Base-by-base conservation (phyloP, 2,888 invertebrate species). In the Meiosimyza platycephala region DNA sequence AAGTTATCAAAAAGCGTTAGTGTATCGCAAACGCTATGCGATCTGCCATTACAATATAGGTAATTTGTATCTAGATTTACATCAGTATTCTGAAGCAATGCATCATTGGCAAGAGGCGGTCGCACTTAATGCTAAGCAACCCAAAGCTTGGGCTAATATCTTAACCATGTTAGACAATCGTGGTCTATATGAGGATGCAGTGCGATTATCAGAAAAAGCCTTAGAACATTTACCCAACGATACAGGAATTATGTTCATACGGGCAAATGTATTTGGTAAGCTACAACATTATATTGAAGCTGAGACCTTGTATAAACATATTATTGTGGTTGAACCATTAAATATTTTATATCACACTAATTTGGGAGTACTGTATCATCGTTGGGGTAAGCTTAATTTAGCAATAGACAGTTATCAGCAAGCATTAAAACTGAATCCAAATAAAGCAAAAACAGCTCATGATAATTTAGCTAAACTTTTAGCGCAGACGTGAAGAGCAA, bases 41-140 rank as follows among this genome's bases (percentile, higher is more conserved):
- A 96, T 98, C 84, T 97, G 97, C 83, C 93, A 93, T 82, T 99
- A 97, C 84, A 99, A 99, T 88, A 90, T 99, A 79, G 98, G 98
- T 59, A 97, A 98, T 88, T 89, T 98, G 93, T 97, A 94, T 87
- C 88, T 98, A 76, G 95, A 95, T 80, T 89, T 91, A 82, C 92
- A 93, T 77, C 88, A 90, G 75, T 91, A 92, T 76, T 88, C 91
- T 3, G 90, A 92, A 74, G 98, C 99, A 0, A 87, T 95, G 78
- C 89, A 90, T 71, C 91, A 93, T 66, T 99, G 97, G 97, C 90
- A 91, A 79, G 92, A 93, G 84, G 95, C 98, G 1, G 94, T 95
- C 1, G 85, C 89, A 70, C 89, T 93, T 72, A 93, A 94, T 82
- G 92, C 94, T 0, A 91, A 90, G 1, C 97, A 98, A 85, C 89